These are phyloP conservation scores for Eupeodes luniger DNA, from an alignment of 2,888 invertebrate genomes.

Conservation along the genomic window DNA sequence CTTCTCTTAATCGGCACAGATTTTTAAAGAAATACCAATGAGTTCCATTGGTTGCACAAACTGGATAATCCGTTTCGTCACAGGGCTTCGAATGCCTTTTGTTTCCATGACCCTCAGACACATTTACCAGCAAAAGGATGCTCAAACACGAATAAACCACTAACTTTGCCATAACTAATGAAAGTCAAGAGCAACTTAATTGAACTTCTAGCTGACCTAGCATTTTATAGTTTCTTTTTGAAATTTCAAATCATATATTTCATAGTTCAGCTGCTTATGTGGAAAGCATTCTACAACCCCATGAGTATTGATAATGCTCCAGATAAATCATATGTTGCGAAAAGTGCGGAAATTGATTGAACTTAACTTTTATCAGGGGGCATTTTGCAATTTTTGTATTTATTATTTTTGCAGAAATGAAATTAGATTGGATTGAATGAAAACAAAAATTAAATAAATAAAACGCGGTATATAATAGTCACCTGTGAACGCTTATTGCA, in stretches of 20 bases:
- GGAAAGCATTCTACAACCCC: not conserved
- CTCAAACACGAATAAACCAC: slow-evolving; percentile 20
- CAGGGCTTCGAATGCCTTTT: not conserved
- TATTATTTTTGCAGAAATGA: not conserved
- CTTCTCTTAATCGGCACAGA: slow-evolving; percentile 36
- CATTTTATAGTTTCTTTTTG: slow-evolving; percentile 48
- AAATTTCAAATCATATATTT: not conserved
- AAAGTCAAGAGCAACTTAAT: slow-evolving; percentile 25
- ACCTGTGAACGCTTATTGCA: too few relatives aligned
- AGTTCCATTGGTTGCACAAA: slow-evolving; percentile 65
- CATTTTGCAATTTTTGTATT: slow-evolving; percentile 17
- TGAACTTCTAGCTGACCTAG: slow-evolving; percentile 39
- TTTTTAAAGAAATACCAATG: slow-evolving; percentile 61
- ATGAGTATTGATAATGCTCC: not conserved
- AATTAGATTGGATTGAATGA: too few relatives aligned
- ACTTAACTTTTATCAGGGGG: slow-evolving; percentile 16
- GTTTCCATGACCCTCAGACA: slow-evolving; percentile 2
- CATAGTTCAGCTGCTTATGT: not conserved
- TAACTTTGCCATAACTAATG: slow-evolving; percentile 43
- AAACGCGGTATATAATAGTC: too few relatives aligned
- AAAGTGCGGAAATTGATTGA: slow-evolving; percentile 41
- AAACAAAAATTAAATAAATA: not conserved
- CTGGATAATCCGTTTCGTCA: slow-evolving; percentile 41
- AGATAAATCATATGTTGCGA: slow-evolving; percentile 4
- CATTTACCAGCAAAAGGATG: slow-evolving; percentile 9